Evolutionary conservation across 1,140 invertebrate species (phyloP).

Genomic region (Hyles euphorbiae): DNA sequence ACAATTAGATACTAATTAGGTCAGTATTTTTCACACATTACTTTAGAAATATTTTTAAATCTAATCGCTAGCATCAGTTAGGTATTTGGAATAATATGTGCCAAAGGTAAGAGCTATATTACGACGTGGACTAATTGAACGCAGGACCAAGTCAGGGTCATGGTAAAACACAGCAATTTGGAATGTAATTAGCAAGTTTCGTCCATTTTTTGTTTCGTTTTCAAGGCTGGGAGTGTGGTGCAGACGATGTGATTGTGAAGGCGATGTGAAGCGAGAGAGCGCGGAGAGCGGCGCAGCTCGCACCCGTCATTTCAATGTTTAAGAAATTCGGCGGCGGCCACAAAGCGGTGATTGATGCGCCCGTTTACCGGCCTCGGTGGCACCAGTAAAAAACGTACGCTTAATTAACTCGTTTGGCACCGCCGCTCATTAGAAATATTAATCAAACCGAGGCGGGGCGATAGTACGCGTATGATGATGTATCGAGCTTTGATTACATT

Average conservation of each 20-base stretch:
- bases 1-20: too few species aligned
- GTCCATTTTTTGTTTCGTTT: too few species aligned
- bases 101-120: too few species aligned
- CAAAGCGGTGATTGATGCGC: conserved; percentile 72
- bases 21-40: too few species aligned
- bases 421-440: conserved; percentile 74
- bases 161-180: too few species aligned
- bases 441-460: conserved; percentile 71
- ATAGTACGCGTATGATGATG: conserved; percentile 72
- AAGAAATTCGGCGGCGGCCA: conserved; percentile 62
- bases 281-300: conserved; percentile 9
- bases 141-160: too few species aligned
- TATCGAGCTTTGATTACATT: conserved; percentile 74
- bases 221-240: too few species aligned
- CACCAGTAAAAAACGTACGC: conserved; percentile 58
- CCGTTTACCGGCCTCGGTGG: conserved; percentile 70
- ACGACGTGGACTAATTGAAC: too few species aligned
- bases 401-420: conserved; percentile 75
- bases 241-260: not conserved
- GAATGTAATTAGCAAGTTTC: too few species aligned
- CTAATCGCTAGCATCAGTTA: too few species aligned
- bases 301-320: conserved; percentile 69
- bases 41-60: too few species aligned
- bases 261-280: conserved; percentile 20
- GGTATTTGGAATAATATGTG: too few species aligned